Evolutionary conservation across 2,888 invertebrate genomes (phyloP).

Genomic region (Malthinus seriepunctatus): DNA sequence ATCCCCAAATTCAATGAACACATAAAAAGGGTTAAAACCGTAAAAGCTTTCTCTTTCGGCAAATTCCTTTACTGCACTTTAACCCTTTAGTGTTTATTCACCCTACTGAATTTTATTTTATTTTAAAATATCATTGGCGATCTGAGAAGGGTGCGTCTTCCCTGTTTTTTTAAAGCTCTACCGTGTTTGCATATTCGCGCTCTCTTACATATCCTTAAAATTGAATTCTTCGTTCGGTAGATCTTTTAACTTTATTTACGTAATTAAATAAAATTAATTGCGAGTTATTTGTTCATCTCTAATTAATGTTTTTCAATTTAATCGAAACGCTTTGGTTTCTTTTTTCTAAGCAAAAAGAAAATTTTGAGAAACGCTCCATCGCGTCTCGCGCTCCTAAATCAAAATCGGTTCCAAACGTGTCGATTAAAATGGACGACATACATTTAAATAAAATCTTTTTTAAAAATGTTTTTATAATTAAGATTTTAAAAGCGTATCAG

Average conservation of each 20-base stretch:
- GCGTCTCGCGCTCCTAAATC: neutral
- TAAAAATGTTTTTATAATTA: constrained; percentile 17
- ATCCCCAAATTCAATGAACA: constrained; percentile 49
- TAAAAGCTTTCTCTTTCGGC: constrained; percentile 42
- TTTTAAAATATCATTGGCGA: constrained; percentile 45
- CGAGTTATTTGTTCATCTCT: too few species aligned
- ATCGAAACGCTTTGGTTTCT: neutral
- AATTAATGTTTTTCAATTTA: neutral
- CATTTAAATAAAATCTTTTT: neutral
- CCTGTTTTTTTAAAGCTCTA: constrained; percentile 23
- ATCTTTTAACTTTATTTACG: constrained; percentile 13
- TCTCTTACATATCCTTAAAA: constrained; percentile 21
- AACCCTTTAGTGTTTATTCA: constrained; percentile 47
- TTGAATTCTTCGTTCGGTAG: constrained; percentile 18
- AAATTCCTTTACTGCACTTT: constrained; percentile 43
- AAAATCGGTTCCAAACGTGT: neutral
- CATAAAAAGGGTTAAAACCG: constrained; percentile 48
- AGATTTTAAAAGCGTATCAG: constrained; percentile 22
- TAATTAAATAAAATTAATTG: constrained; percentile 5
- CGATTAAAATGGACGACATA: constrained; percentile 4
- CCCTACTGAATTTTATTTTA: constrained; percentile 47
- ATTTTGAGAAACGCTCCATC: neutral
- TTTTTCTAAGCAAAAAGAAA: neutral
- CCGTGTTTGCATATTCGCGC: constrained; percentile 27
- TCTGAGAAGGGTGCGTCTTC: constrained; percentile 30